Percentiles rank a stretch among this genome's conserved stretches.
Conservation (phyloP, 2,113 vertebrate species). For the Rhombomys opimus region DNA sequence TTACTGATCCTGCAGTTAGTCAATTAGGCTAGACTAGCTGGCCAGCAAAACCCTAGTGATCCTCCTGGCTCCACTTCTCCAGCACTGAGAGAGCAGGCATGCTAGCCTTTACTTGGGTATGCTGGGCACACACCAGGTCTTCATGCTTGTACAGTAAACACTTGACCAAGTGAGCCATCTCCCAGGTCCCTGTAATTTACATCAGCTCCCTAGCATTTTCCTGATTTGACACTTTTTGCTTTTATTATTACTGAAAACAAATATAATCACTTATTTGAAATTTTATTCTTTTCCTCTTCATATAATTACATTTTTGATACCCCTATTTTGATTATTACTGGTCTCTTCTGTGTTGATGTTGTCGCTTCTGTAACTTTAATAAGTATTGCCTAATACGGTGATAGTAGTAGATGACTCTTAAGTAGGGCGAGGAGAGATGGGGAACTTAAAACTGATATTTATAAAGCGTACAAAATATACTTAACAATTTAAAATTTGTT, state of each 20-base stretch:
- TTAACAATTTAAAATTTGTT: slow-evolving; percentile 48
- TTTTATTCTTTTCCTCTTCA: slow-evolving; percentile 33
- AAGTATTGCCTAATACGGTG: not conserved
- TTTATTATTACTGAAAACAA: slow-evolving; percentile 2
- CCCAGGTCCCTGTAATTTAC: not conserved
- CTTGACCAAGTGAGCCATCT: not conserved
- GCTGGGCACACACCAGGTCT: not conserved
- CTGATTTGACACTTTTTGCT: not conserved
- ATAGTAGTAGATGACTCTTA: slow-evolving; percentile 42
- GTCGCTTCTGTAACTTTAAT: slow-evolving; percentile 39
- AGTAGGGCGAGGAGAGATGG: not conserved
- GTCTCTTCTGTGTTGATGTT: not conserved
- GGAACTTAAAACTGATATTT: slow-evolving; percentile 25
- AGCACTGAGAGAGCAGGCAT: not conserved
- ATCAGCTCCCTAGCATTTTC: not conserved
- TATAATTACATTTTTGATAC: slow-evolving; percentile 50
- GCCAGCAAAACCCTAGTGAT: not conserved
- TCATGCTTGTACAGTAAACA: not conserved
- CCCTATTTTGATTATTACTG: not conserved
- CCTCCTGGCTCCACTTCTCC: not conserved
- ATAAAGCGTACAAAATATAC: slow-evolving; percentile 17
- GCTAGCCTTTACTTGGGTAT: not conserved
- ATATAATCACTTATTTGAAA: slow-evolving; percentile 29
- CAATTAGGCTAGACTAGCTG: not conserved
- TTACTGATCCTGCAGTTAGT: not conserved